Conservation (phyloP, 2,113 vertebrate species). For the Maccullochella peelii region DNA sequence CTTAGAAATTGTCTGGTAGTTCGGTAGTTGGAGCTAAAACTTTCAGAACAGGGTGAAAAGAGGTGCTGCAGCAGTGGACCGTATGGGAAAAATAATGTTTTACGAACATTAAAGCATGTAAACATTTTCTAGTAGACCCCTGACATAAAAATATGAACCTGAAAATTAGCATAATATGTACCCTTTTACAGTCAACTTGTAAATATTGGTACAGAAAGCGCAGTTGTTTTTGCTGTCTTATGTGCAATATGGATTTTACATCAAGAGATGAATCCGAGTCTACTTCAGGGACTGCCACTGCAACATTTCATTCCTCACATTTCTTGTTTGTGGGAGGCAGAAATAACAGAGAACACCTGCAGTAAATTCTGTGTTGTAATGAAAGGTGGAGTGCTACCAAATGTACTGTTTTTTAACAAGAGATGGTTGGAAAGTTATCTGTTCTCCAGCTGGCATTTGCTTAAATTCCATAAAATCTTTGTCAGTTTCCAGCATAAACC, state of each 20-base stretch:
- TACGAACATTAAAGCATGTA: not conserved
- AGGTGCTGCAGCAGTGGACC: not conserved
- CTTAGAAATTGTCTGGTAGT: not conserved
- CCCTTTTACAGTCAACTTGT: not conserved
- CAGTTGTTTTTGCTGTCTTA: not conserved
- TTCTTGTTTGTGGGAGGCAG: conserved; percentile 17
- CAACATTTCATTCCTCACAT: conserved; percentile 17
- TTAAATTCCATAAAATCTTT: not conserved
- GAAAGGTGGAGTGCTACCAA: not conserved
- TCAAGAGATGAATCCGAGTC: conserved; percentile 3
- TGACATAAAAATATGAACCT: not conserved
- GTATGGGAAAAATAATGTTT: not conserved
- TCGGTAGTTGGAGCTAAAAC: too few relatives aligned
- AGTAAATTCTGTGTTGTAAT: not conserved
- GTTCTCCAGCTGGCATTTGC: not conserved
- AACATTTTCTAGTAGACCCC: not conserved
- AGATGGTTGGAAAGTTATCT: not conserved
- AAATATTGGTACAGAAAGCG: not conserved
- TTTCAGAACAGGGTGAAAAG: not conserved
- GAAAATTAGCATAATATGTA: not conserved
- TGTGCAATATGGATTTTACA: conserved; percentile 27
- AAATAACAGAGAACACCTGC: conserved; percentile 26
- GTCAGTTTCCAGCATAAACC: not conserved
- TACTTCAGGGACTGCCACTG: not conserved
- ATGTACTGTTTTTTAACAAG: conserved; percentile 1